Evolutionary conservation across 2,797 vertebrate genomes (phyloP), one percentile per base, ranked within the genome.

Genomic region (Poeciliopsis turneri): DNA sequence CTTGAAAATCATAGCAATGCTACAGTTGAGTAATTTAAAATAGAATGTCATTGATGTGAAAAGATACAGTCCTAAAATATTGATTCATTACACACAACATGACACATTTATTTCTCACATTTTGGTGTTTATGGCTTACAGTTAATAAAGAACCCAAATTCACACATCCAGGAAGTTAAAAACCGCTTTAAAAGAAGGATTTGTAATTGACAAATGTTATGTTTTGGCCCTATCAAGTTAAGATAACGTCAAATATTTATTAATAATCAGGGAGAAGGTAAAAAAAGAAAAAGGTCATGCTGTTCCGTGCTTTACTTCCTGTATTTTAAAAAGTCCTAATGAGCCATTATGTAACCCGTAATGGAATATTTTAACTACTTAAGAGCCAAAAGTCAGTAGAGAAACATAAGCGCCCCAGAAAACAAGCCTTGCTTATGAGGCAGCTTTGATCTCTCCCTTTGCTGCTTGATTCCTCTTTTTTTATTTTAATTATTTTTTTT

Each of bases 401-500:
- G 15, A 28, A 45, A 30, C 43, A 53, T 53, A 49, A 49, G 16
- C 2, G 47, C 11, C 49, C 49, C 33, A 74, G 66, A 74, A 41
- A 41, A 74, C 72, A 41, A n/a, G 49, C 51, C 0, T 74, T 6
- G 5, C 20, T 15, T 41, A 36, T 16, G 33, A 74, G 72, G 47
- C 11, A 13, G 72, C 49, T 74, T 74, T 55, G 49, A 74, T 74
- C 72, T 74, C 47, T 20, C 36, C 4, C 20, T n/a, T 51, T 51
- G 28, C 72, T 53, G 72, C 49, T 74, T 33, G 20, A 15, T 53
- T 53, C 20, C 33, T 74, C 72, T 36, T 74, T 39, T 53, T 53
- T 25, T 25, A 0, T 51, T 51, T 23, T 51, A 23, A 51, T 51
- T 8, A 51, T 23, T 51, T 51, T 51, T 51, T 41, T 2, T 25